phyloP scores from a whole-genome alignment of 2,888 invertebrate species.

The Polyploca ridens region DNA sequence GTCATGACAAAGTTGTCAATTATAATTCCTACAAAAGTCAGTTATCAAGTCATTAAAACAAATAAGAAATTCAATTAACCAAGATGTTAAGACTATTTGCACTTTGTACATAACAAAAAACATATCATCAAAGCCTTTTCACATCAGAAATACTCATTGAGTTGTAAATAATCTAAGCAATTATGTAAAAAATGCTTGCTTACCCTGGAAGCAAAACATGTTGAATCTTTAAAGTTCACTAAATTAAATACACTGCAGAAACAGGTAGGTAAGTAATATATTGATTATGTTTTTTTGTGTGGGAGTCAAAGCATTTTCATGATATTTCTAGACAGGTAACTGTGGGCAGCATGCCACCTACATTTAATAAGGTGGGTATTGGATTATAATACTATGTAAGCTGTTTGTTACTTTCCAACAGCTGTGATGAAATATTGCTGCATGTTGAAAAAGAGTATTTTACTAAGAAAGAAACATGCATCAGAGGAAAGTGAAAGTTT shows the following conservation, averaged over 20 bases:
- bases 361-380: slow-evolving; percentile 16
- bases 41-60: too few species aligned
- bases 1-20: too few species aligned
- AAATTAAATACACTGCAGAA: slow-evolving; percentile 14
- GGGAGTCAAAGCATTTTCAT: slow-evolving; percentile 33
- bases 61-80: too few species aligned
- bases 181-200: neutral
- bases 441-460: slow-evolving; percentile 29
- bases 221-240: neutral
- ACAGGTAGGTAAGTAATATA: slow-evolving; percentile 23
- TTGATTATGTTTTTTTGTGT: slow-evolving; percentile 42
- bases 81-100: too few species aligned
- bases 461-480: neutral
- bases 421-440: neutral
- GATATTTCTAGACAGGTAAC: slow-evolving; percentile 10
- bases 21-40: too few species aligned
- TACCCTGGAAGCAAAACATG: neutral
- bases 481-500: slow-evolving; percentile 56
- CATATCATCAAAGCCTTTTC: neutral
- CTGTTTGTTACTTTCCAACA: slow-evolving; percentile 8
- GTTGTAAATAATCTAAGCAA: neutral
- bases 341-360: slow-evolving; percentile 30
- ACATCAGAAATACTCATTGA: neutral
- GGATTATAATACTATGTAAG: neutral
- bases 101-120: too few species aligned